Evolutionary conservation across 2,888 invertebrate species (phyloP).

Genomic region (Cheilosia vulpina): DNA sequence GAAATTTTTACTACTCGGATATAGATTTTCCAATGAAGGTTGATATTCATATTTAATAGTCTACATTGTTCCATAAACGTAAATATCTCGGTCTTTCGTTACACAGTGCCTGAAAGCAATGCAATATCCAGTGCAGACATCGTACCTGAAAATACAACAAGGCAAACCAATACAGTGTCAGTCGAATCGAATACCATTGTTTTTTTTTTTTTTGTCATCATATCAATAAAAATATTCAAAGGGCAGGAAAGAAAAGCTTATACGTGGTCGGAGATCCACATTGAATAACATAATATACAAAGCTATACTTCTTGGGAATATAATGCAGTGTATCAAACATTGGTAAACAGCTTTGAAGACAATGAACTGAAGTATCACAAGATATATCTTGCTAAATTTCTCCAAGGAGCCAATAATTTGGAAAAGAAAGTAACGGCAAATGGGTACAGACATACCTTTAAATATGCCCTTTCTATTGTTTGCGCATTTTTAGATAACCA

Average conservation of each 20-base stretch:
- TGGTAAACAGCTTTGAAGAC: neutral
- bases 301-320: no score
- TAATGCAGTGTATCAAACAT: neutral
- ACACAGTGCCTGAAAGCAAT: no score
- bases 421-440: neutral
- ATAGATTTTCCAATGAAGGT: no score
- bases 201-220: slow-evolving; percentile 14
- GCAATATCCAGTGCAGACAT: no score
- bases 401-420: slow-evolving; percentile 23
- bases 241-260: slow-evolving; percentile 14
- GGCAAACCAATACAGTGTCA: no score
- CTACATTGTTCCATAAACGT: neutral
- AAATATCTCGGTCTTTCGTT: no score
- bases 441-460: neutral
- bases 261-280: slow-evolving; percentile 16
- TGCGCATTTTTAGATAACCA: slow-evolving; percentile 9
- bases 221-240: slow-evolving; percentile 21
- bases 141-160: no score
- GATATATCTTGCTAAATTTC: slow-evolving; percentile 20
- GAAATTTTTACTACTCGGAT: no score
- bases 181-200: neutral
- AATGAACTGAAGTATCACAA: slow-evolving; percentile 18
- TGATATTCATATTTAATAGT: slow-evolving; percentile 11
- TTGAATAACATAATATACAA: no score
- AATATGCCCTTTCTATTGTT: neutral